phyloP scores from a whole-genome alignment of 2,113 vertebrate genomes.

The Sinocyclocheilus grahami region DNA sequence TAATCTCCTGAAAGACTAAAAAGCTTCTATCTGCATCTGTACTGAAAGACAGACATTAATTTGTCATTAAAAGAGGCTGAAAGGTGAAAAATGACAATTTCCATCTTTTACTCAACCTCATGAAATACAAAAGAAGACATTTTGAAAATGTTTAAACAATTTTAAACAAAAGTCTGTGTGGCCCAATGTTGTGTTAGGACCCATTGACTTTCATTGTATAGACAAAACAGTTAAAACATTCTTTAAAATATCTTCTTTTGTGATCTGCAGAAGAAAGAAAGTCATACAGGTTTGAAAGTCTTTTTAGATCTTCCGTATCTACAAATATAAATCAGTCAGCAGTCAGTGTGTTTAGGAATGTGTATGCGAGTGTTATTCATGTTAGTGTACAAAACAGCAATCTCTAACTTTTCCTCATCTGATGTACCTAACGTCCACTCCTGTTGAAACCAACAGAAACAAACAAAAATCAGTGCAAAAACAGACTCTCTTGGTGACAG shows the following conservation, averaged over 20 bases:
- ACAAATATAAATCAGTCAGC: neutral
- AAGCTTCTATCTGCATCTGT: neutral
- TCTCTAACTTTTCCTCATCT: conserved; percentile 11
- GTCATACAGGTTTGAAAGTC: neutral
- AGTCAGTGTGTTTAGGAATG: conserved; percentile 8
- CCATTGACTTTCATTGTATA: neutral
- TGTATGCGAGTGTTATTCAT: neutral
- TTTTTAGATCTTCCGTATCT: neutral
- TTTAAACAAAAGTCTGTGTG: neutral
- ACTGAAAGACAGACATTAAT: neutral
- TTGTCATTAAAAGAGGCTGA: neutral
- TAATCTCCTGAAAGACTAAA: neutral
- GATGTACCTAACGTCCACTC: conserved; percentile 30
- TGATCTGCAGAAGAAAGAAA: neutral
- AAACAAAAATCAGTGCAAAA: conserved; percentile 37
- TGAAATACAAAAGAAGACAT: neutral
- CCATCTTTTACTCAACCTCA: neutral
- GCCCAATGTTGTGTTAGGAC: neutral
- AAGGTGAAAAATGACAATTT: neutral
- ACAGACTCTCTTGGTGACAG: conserved; percentile 38
- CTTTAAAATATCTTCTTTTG: neutral
- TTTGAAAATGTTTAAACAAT: neutral
- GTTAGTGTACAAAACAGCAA: conserved; percentile 16
- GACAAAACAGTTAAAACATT: neutral
- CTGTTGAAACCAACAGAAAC: conserved; percentile 41